These are phyloP conservation scores for Automeris io DNA, from an alignment of 2,888 invertebrate species.

Conservation along the genomic window DNA sequence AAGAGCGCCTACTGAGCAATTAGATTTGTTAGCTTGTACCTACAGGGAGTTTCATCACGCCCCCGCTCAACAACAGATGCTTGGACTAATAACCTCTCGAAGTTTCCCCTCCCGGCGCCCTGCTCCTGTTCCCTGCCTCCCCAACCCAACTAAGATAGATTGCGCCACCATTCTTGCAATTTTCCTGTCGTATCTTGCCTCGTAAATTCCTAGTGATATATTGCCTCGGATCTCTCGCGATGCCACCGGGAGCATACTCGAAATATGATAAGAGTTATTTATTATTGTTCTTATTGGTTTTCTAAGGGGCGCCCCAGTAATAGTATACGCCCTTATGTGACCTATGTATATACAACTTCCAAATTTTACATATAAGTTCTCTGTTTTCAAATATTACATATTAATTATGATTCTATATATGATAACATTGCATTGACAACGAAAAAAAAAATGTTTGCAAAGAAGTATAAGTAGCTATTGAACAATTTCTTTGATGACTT, in stretches of 20 bases:
- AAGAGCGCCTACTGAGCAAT: constrained; percentile 74
- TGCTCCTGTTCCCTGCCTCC: constrained; percentile 63
- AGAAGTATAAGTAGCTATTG: no score
- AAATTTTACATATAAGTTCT: no score
- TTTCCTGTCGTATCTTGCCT: constrained; percentile 94
- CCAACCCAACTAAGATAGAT: constrained; percentile 89
- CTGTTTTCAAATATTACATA: no score
- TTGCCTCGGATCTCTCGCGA: constrained; percentile 79
- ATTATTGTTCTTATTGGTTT: constrained; percentile 78
- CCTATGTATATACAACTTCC: no score
- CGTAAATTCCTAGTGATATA: constrained; percentile 92
- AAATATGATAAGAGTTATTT: constrained; percentile 78
- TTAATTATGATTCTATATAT: no score
- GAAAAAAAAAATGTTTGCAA: no score
- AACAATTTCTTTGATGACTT: no score
- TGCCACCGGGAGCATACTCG: constrained; percentile 77
- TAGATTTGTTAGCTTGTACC: constrained; percentile 77
- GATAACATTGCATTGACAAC: no score
- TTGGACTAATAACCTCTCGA: constrained; percentile 79
- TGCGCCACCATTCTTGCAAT: constrained; percentile 95
- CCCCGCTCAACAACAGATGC: constrained; percentile 78
- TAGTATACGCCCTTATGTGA: constrained; percentile 30
- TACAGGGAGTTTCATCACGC: constrained; percentile 72
- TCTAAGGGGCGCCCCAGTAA: constrained; percentile 52
- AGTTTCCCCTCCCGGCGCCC: constrained; percentile 66